phyloP scores from a whole-genome alignment of 2,888 invertebrate species.

The Rotaria sp. region DNA sequence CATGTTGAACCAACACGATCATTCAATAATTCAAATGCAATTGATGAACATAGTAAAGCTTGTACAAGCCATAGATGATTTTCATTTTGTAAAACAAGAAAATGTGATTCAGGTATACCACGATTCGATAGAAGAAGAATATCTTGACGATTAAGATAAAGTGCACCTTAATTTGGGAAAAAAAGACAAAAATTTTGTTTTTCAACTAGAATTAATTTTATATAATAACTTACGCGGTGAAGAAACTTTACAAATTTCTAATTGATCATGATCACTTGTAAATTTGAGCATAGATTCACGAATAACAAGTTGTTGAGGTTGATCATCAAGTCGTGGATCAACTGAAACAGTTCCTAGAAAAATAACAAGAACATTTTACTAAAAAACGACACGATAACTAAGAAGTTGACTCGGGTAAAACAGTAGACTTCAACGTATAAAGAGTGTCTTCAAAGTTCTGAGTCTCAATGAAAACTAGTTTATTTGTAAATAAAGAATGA shows the following conservation, averaged over 20 bases:
- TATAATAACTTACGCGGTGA: background rate
- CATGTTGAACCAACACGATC: background rate
- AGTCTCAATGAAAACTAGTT: no score
- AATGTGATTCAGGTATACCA: background rate
- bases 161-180: background rate
- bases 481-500: no score
- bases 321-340: background rate
- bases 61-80: slow-evolving; percentile 24
- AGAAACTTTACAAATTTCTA: slow-evolving; percentile 22
- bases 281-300: slow-evolving; percentile 6
- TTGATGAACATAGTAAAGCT: background rate
- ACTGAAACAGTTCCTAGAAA: background rate
- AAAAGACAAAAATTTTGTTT: background rate
- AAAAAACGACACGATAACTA: no score
- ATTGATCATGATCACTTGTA: slow-evolving; percentile 13
- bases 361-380: background rate
- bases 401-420: no score
- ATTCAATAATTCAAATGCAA: slow-evolving; percentile 25
- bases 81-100: slow-evolving; percentile 27
- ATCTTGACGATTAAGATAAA: slow-evolving; percentile 12
- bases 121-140: slow-evolving; percentile 17
- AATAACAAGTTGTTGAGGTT: background rate
- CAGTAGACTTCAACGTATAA: no score
- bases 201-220: background rate
- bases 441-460: no score